Base-by-base conservation (phyloP, 2,888 invertebrate genomes). In the Megastigmus dorsalis region DNA sequence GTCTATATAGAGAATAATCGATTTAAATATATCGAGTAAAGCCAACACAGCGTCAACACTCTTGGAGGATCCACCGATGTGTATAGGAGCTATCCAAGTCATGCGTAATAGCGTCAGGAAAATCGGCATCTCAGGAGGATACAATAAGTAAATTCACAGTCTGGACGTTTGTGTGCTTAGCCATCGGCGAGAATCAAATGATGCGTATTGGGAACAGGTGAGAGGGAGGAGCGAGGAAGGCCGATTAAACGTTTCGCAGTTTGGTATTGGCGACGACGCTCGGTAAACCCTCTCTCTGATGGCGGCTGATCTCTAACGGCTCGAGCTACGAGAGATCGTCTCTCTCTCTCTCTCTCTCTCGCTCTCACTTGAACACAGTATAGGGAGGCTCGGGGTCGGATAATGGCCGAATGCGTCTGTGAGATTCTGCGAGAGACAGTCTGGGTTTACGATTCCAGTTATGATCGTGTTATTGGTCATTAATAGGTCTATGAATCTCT, bases 401-500 rank as follows among this genome's bases (percentile, higher is more conserved):
- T 69, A 69, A 69, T 69, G 18, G 60, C 26, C 52, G 33, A 52
- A 54, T 23, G 52, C 52, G 50, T 70, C 60, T 20, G 62, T 5
- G 62, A 70, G 68, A 45, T 45, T 30, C 30, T n/a, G 60, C 52
- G 60, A 60, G 66, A 38, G 55, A 48, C 54, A 15, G 59, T 59
- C 54, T 15, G 52, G 59, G 23, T 70, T 70, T 63, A 70, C 70
- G 70, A 62, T 62, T 67, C 38, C 33, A 6, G 43, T 62, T 70
- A 70, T 60, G 43, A 43, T 45, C 54, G 26, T 55, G 62, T 62
- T 54, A 70, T 55, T 54, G 70, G 54, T 62, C 70, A 62, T 62
- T 70, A 70, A 70, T 63, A 23, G 70, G 26, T 54, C 62, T 36
- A 70, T 70, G 70, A 63, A 62, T 70, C 43, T 70, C 52, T 43